Evolutionary conservation across 2,797 vertebrate genomes (phyloP), one percentile per base, ranked within the genome.

Genomic region (Falco naumanni): DNA sequence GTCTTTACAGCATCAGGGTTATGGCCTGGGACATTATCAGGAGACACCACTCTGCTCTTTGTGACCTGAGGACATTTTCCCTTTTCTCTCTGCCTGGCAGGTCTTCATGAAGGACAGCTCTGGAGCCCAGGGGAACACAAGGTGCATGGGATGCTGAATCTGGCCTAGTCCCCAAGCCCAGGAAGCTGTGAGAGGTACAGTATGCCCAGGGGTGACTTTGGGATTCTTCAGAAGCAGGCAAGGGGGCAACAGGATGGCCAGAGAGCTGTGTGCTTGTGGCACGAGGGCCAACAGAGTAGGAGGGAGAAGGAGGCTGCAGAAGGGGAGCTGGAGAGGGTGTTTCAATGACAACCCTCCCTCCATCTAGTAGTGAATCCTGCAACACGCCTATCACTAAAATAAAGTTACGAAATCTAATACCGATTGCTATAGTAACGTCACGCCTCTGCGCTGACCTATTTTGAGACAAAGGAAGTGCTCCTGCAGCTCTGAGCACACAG

Each of bases 341-440:
- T 68, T 85, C 94, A 80, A 0, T 90, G 78, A 37, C 77, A 90
- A 21, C 51, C 45, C 60, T 87, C 65, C 76, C 71, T 87, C 57
- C 7, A 2, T 29, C 66, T 64, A 29, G 68, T 48, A 76, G 84
- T 10, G 56, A 69, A 93, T 83, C 79, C 79, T 89, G 86, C 90
- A 80, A 28, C 87, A 48, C 10, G 0, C 90, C 80, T 45, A 41
- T 90, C 5, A 1, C 84, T n/a, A 77, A 68, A 65, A 68, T 51
- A 93, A 94, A 96, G 90, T 95, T 91, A 89, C 87, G 94, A 96
- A 96, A 96, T 94, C 50, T 64, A 43, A 41, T 60, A 31, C 63
- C 51, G 12, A 96, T 97, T 65, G 94, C 97, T 88, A 96, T 96
- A 90, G 97, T 84, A 97, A 95, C 93, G 4, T 89, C 94, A 87